These are phyloP conservation scores for Chaetodon trifascialis DNA, from an alignment of 2,113 vertebrate species.

Conservation along the genomic window DNA sequence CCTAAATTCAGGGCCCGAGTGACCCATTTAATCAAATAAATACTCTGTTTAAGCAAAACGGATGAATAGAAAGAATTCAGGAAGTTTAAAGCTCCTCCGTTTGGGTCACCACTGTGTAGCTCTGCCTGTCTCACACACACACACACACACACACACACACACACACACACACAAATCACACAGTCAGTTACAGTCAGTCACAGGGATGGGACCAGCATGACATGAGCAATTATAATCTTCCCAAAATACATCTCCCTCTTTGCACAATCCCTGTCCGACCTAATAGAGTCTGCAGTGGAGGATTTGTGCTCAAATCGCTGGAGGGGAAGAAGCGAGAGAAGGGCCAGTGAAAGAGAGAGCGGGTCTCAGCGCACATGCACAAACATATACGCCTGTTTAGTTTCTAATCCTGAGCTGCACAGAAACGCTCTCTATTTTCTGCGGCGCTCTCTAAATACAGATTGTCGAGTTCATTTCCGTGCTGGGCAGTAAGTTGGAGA, in stretches of 20 bases:
- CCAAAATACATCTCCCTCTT: constrained; percentile 69
- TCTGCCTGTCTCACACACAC: not conserved
- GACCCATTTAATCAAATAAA: not conserved
- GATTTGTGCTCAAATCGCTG: constrained; percentile 54
- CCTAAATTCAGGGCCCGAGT: not conserved
- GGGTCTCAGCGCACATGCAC: constrained; percentile 11
- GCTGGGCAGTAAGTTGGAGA: not conserved
- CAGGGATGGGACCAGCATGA: constrained; percentile 58
- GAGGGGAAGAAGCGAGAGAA: constrained; percentile 27
- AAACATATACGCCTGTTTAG: constrained; percentile 20
- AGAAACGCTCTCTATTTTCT: not conserved
- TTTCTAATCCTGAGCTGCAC: constrained; percentile 54
- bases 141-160: not conserved
- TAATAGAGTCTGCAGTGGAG: constrained; percentile 53
- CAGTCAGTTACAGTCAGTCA: constrained; percentile 46
- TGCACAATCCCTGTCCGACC: constrained; percentile 43
- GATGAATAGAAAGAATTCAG: constrained; percentile 3
- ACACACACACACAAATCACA: constrained; percentile 31
- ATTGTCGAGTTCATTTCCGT: constrained; percentile 8
- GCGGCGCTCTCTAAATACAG: not conserved
- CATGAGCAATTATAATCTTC: constrained; percentile 73
- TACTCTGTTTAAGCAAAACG: not conserved
- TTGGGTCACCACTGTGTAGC: not conserved
- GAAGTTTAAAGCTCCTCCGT: constrained; percentile 17
- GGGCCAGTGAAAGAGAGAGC: constrained; percentile 8